Conservation (phyloP, 2,113 vertebrate species). For the Scytalopus superciliaris region DNA sequence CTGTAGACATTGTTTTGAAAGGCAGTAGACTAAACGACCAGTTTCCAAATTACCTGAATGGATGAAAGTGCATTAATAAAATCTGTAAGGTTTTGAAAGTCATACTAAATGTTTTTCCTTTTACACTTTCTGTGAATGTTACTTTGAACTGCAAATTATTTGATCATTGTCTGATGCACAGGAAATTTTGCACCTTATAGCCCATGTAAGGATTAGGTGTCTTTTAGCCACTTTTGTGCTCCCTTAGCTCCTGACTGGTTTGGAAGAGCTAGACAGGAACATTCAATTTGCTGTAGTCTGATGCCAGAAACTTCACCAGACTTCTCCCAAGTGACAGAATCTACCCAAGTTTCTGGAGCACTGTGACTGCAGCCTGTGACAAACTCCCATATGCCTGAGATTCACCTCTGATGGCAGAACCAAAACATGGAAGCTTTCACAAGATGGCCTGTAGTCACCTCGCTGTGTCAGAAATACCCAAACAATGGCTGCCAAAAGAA, state of each 20-base stretch:
- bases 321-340: neutral
- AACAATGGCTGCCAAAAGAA: neutral
- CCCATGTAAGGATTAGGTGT: neutral
- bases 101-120: neutral
- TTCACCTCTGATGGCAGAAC: neutral
- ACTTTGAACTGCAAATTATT: neutral
- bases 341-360: neutral
- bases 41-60: neutral
- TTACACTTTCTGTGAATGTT: neutral
- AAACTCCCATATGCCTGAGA: neutral
- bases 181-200: neutral
- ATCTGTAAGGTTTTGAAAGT: neutral
- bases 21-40: neutral
- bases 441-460: neutral
- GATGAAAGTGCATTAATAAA: neutral
- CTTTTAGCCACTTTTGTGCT: neutral
- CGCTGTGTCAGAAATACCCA: neutral
- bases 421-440: neutral
- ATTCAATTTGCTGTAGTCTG: neutral
- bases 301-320: neutral
- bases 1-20: slow-evolving; percentile 28
- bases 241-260: neutral
- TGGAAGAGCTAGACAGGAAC: neutral
- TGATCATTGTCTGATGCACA: neutral
- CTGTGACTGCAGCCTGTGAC: neutral